Evolutionary conservation across 2,888 invertebrate genomes (phyloP).

Genomic region (Polia nebulosa): DNA sequence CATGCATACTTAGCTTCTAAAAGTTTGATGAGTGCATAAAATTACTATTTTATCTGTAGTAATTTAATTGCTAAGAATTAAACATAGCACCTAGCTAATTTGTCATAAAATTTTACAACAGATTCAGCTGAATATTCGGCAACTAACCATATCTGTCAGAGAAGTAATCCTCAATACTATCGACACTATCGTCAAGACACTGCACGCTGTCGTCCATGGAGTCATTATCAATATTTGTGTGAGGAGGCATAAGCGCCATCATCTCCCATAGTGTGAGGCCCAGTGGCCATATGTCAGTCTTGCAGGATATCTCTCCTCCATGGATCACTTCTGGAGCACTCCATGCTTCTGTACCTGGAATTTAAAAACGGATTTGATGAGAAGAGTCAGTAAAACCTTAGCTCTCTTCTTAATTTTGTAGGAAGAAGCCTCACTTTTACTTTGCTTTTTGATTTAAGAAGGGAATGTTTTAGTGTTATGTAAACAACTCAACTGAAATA

Average conservation of each 20-base stretch:
- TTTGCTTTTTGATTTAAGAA: background rate
- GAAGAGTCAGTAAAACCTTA: background rate
- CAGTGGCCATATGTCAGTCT: constrained; percentile 95
- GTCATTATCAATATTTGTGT: constrained; percentile 80
- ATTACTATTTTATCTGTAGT: no score
- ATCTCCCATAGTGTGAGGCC: constrained; percentile 96
- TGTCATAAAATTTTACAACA: background rate
- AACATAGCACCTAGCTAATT: no score
- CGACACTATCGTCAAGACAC: constrained; percentile 67
- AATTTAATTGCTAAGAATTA: background rate
- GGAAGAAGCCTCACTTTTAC: background rate
- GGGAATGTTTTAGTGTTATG: no score
- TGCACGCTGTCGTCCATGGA: constrained; percentile 75
- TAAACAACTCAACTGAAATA: no score
- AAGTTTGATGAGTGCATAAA: background rate
- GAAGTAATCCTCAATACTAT: constrained; percentile 74
- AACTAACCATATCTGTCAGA: constrained; percentile 80
- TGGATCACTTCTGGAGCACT: constrained; percentile 94
- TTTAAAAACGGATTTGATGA: background rate
- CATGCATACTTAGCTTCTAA: background rate
- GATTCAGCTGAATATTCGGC: no score
- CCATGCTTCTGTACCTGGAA: constrained; percentile 94
- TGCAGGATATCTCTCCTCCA: constrained; percentile 92
- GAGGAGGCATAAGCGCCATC: constrained; percentile 94
- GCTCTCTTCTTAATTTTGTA: background rate